These are phyloP conservation scores for Cichlasoma orientale DNA, from an alignment of 2,797 vertebrate species.

Conservation along the genomic window DNA sequence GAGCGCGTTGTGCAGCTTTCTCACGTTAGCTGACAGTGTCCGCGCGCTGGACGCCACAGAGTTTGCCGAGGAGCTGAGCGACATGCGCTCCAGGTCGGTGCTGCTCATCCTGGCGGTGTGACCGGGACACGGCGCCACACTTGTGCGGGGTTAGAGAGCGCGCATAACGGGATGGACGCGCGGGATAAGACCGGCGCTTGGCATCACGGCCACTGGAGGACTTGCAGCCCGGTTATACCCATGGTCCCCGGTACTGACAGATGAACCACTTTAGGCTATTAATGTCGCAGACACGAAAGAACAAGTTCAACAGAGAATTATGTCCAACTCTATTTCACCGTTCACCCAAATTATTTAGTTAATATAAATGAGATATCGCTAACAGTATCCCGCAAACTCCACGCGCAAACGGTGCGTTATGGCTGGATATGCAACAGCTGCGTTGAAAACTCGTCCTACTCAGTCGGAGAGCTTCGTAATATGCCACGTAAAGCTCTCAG, in stretches of 20 bases:
- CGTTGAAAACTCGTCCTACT: neutral
- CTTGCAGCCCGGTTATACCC: slow-evolving; percentile 41
- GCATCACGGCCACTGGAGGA: slow-evolving; percentile 64
- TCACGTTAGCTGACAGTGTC: slow-evolving; percentile 92
- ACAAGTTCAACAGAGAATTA: slow-evolving; percentile 11
- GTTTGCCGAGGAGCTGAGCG: slow-evolving; percentile 83
- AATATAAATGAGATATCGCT: slow-evolving; percentile 6
- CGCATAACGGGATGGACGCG: slow-evolving; percentile 45
- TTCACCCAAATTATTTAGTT: slow-evolving; percentile 18
- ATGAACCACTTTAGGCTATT: neutral
- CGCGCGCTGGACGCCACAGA: slow-evolving; percentile 85
- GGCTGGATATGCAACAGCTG: slow-evolving; percentile 17
- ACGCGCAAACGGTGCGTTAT: slow-evolving; percentile 4
- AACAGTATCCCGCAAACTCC: slow-evolving; percentile 38
- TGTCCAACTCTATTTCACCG: slow-evolving; percentile 21
- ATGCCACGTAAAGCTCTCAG: slow-evolving; percentile 31
- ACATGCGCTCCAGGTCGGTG: slow-evolving; percentile 88
- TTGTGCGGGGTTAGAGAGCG: slow-evolving; percentile 59
- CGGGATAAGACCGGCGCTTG: slow-evolving; percentile 49
- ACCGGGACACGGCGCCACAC: slow-evolving; percentile 61
- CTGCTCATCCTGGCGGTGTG: slow-evolving; percentile 82
- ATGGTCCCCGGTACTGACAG: slow-evolving; percentile 25
- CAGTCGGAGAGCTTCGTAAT: slow-evolving; percentile 36
- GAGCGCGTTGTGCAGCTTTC: slow-evolving; percentile 93
- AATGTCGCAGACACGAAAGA: neutral